Base-by-base conservation (phyloP, 1,140 invertebrate species). In the Pachypsylla venusta region DNA sequence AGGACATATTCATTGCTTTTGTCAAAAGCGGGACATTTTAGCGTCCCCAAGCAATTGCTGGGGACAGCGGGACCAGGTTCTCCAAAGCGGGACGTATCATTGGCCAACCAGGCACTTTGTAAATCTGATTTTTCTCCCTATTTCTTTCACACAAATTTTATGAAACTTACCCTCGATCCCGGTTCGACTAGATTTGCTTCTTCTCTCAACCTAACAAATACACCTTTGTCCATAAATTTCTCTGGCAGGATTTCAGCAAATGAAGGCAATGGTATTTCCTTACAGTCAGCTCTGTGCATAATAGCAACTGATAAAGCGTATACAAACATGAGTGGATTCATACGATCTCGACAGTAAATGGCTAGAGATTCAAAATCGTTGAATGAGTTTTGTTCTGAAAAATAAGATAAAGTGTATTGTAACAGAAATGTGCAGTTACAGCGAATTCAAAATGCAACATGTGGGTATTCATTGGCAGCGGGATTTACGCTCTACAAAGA, bases 271-370 rank as follows among this genome's bases (percentile, higher is more conserved):
- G 79, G 76, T 1, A 88, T 58, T 57, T 81, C 74, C 66, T 82
- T 82, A 0, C 85, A 88, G 64, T 89, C 86, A 0, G 76, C 73
- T 24, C 84, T 80, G 75, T 88, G 83, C 40, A 87, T 66, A 25
- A 87, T 73, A 0, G 84, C 84, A 20, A 88, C 85, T 0, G 84
- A 84, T 1, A 82, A 71, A 5, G 81, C 80, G 67, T 89, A 88
- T 68, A 85, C 82, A 72, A 86, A 88, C 71, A 89, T 70, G 65
- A 83, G 81, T 0, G 84, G 81, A 69, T 88, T 88, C 27, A 87
- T 69, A 20, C 82, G 79, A 67, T 87, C 81, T 35, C 84, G 79
- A 60, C 80, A 81, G 65, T 82, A 88, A 2, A 82, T 78, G 7
- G 80, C 77, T 10, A 83, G 71, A 0, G 84, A 84, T 59, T 80